These are phyloP conservation scores for Aproaerema taeniolella DNA, from an alignment of 2,888 invertebrate genomes.

Conservation along the genomic window DNA sequence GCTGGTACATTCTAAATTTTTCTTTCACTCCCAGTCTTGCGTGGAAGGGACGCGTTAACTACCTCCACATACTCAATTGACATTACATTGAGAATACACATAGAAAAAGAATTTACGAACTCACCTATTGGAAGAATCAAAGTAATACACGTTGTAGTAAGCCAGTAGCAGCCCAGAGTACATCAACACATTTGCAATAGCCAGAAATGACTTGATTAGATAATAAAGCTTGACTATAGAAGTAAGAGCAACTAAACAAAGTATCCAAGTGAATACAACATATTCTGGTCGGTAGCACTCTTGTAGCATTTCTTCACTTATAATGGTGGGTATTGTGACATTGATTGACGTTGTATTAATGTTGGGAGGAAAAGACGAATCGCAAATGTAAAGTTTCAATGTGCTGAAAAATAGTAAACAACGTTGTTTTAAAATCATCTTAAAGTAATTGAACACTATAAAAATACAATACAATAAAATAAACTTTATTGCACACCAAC, in stretches of 20 bases:
- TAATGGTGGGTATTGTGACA: not conserved
- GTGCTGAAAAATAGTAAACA: conserved; percentile 40
- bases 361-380: conserved; percentile 30
- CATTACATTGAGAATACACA: no score
- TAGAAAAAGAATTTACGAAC: no score
- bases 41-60: no score
- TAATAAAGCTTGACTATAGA: conserved; percentile 95
- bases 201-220: conserved; percentile 88
- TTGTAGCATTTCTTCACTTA: conserved; percentile 5
- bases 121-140: conserved; percentile 43
- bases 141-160: conserved; percentile 75
- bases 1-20: no score
- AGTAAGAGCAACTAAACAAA: conserved; percentile 93
- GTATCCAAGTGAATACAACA: conserved; percentile 94
- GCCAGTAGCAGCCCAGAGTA: conserved; percentile 84
- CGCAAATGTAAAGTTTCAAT: conserved; percentile 55
- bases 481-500: no score
- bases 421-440: no score
- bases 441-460: no score
- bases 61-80: no score
- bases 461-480: no score
- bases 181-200: conserved; percentile 84
- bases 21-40: no score
- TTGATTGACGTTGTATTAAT: conserved; percentile 6
- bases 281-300: conserved; percentile 88